Evolutionary conservation across 2,888 invertebrate genomes (phyloP), one percentile per base, ranked within the genome.

Genomic region (Toxonevra muliebris): DNA sequence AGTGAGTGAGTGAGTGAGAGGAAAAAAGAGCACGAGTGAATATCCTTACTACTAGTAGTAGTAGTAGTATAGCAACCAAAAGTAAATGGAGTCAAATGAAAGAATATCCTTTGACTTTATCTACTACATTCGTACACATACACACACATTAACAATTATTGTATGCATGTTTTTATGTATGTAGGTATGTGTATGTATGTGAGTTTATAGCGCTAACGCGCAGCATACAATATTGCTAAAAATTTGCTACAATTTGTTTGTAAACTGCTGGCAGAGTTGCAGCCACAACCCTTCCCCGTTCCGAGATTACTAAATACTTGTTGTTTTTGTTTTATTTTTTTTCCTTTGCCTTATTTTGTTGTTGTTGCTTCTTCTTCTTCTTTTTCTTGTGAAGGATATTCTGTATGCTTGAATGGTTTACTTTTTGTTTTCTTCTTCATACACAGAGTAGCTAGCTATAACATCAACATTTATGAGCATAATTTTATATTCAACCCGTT

Each of bases 161-260:
- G 12, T 45, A 48, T 48, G 50, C 8, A 48, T 48, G 50, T 4
- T 4, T n/a, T 3, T 13, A 13, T 48, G 50, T 48, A 48, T 48
- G 8, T 48, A n/a, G 2, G 2, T 15, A 13, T 48, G 8, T 3
- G n/a, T 48, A 8, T 8, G 50, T 48, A 4, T 48, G 50, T 48
- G 15, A 48, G 50, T 48, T 15, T 15, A 15, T 48, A 15, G 50
- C 8, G n/a, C n/a, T 48, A n/a, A n/a, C n/a, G n/a, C 10, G 45
- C 12, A 12, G 45, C 12, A 43, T 43, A 19, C 17, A 12, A 17
- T 11, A 12, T 4, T 17, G 17, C 11, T 17, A 2, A 4, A 53
- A 53, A 53, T 53, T 53, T 19, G 53, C 53, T 53, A 17, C 53
- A 53, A 53, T 53, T 53, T 53, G 53, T 53, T 15, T 53, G 17